Evolutionary conservation across 2,113 vertebrate species (phyloP).

Genomic region (Atherinomorus stipes): DNA sequence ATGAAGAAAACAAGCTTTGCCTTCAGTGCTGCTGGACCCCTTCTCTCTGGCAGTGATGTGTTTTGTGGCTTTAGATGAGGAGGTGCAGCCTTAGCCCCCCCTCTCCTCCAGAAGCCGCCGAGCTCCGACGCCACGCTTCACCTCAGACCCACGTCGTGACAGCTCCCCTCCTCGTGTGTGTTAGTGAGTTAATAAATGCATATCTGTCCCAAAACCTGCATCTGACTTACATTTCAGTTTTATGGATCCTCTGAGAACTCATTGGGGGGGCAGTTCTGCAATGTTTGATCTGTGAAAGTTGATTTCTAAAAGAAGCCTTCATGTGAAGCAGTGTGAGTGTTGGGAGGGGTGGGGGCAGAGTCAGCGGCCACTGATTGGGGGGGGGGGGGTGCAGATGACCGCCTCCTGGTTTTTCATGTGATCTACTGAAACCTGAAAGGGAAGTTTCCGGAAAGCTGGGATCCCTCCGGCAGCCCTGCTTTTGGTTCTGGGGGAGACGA

Average conservation of each 20-base stretch:
- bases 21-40: constrained; percentile 53
- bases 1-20: constrained; percentile 53
- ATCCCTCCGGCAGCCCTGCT: constrained; percentile 19
- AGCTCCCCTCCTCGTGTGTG: no score
- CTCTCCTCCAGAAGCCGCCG: constrained; percentile 30
- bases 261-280: no score
- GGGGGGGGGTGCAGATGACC: no score
- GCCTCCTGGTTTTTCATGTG: neutral
- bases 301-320: neutral
- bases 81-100: constrained; percentile 69
- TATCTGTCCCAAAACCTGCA: no score
- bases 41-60: constrained; percentile 30
- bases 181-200: no score
- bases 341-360: no score
- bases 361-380: no score
- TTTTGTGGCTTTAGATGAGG: constrained; percentile 48
- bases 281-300: neutral
- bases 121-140: no score
- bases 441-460: constrained; percentile 47
- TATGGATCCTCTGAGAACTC: no score
- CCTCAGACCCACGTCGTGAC: no score
- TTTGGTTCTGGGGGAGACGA: constrained; percentile 9
- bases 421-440: constrained; percentile 23
- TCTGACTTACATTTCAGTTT: no score
- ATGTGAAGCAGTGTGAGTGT: neutral